phyloP scores from a whole-genome alignment of 2,797 vertebrate genomes.

The Chiroxiphia lanceolata region DNA sequence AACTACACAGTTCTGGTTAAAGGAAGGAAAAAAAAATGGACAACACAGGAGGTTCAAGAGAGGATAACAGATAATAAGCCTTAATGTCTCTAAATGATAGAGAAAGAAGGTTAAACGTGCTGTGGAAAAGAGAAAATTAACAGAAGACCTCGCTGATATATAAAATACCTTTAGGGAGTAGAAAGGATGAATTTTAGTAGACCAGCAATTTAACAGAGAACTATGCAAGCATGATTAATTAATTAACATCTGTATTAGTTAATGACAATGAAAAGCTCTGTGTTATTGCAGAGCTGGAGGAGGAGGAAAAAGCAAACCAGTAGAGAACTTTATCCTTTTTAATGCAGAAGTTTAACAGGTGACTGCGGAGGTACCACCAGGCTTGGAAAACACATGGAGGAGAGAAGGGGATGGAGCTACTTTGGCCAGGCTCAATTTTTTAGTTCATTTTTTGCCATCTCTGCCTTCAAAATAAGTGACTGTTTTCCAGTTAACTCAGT shows the following conservation, averaged over 20 bases:
- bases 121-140: not conserved
- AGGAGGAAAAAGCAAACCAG: not conserved
- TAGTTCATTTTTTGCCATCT: not conserved
- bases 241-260: slow-evolving; percentile 36
- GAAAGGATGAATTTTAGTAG: slow-evolving; percentile 31
- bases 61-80: not conserved
- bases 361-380: not conserved
- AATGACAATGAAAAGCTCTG: not conserved
- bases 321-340: not conserved
- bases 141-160: not conserved
- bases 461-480: not conserved
- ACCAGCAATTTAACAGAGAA: slow-evolving; percentile 18
- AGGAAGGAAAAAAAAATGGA: not conserved
- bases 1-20: not conserved
- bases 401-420: not conserved
- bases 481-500: not conserved
- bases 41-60: slow-evolving; percentile 7
- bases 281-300: not conserved
- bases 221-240: slow-evolving; percentile 35
- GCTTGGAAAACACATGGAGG: not conserved
- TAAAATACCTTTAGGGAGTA: slow-evolving; percentile 28
- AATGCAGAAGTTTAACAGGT: not conserved
- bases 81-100: not conserved
- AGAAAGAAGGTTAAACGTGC: not conserved
- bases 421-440: not conserved